Percentiles rank a stretch among this genome's conserved stretches.
These are phyloP conservation scores for Scarus forsteni DNA, from an alignment of 2,797 vertebrate species.

Conservation along the genomic window DNA sequence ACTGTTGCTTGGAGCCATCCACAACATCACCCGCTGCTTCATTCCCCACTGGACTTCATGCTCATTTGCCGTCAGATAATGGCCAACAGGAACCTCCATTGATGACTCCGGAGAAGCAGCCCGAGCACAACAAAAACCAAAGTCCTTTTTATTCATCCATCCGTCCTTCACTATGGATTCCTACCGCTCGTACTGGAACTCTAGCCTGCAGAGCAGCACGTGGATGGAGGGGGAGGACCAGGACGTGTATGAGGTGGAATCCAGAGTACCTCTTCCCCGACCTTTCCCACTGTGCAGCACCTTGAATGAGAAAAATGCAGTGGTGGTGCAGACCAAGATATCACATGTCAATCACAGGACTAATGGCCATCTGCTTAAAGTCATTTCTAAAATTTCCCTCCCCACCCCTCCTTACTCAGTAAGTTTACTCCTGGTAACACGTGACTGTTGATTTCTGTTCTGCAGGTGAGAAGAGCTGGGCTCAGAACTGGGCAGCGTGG, in stretches of 20 bases:
- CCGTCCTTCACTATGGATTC: constrained; percentile 88
- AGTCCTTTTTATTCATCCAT: not conserved
- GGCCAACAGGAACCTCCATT: constrained; percentile 28
- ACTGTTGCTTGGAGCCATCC: constrained; percentile 74
- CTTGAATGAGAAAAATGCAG: constrained; percentile 91
- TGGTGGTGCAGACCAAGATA: constrained; percentile 94
- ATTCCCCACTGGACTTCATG: constrained; percentile 53
- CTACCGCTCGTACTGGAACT: constrained; percentile 87
- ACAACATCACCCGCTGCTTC: constrained; percentile 41
- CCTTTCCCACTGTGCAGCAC: constrained; percentile 88
- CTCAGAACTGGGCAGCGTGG: not conserved
- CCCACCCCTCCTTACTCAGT: constrained; percentile 97
- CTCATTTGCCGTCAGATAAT: constrained; percentile 35
- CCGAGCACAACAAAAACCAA: constrained; percentile 24
- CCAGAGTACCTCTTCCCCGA: constrained; percentile 92
- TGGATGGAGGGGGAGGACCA: constrained; percentile 91
- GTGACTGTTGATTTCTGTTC: constrained; percentile 3
- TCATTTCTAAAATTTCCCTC: constrained; percentile 95
- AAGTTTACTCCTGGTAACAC: constrained; percentile 79
- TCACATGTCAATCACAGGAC: constrained; percentile 89
- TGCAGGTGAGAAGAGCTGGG: not conserved
- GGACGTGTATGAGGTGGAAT: constrained; percentile 94
- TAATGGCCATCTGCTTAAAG: constrained; percentile 92
- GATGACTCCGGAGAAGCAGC: constrained; percentile 39
- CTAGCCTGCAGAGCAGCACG: constrained; percentile 75